These are phyloP conservation scores for Thera obeliscata DNA, from an alignment of 2,888 invertebrate species.

Conservation along the genomic window DNA sequence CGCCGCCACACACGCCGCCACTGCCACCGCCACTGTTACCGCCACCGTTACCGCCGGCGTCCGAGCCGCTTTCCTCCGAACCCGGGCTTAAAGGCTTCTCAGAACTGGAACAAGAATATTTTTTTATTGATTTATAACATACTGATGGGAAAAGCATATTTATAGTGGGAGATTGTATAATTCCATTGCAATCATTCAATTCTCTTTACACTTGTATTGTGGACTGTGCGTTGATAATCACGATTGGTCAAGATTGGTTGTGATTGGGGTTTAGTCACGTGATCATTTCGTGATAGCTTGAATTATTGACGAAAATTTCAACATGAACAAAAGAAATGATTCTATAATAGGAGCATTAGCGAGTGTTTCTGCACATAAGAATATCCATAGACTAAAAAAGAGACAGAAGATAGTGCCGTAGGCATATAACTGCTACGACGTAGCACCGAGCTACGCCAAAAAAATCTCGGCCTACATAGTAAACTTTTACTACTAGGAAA, in stretches of 20 bases:
- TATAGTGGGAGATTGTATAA: too few relatives aligned
- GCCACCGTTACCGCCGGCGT: slow-evolving; percentile 34
- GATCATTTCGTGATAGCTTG: background rate
- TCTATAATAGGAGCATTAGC: background rate
- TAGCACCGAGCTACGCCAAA: slow-evolving; percentile 18
- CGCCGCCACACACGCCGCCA: slow-evolving; percentile 12
- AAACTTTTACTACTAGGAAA: background rate
- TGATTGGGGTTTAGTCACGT: background rate
- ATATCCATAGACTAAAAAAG: background rate
- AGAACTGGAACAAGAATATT: slow-evolving; percentile 30
- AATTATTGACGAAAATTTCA: too few relatives aligned
- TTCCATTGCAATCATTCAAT: too few relatives aligned
- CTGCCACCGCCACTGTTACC: slow-evolving; percentile 24
- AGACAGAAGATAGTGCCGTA: slow-evolving; percentile 7
- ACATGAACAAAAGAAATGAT: background rate
- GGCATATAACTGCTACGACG: slow-evolving; percentile 13
- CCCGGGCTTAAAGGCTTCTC: slow-evolving; percentile 56
- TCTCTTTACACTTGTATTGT: too few relatives aligned
- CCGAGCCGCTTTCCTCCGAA: slow-evolving; percentile 66
- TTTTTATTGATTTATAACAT: too few relatives aligned
- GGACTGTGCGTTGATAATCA: too few relatives aligned
- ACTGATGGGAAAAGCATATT: too few relatives aligned
- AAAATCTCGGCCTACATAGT: background rate
- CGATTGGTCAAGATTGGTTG: too few relatives aligned
- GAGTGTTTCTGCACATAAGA: background rate